Percentiles rank a stretch among this genome's conserved stretches.
phyloP scores from a whole-genome alignment of 2,888 invertebrate species.

The Choreutis nemorana region DNA sequence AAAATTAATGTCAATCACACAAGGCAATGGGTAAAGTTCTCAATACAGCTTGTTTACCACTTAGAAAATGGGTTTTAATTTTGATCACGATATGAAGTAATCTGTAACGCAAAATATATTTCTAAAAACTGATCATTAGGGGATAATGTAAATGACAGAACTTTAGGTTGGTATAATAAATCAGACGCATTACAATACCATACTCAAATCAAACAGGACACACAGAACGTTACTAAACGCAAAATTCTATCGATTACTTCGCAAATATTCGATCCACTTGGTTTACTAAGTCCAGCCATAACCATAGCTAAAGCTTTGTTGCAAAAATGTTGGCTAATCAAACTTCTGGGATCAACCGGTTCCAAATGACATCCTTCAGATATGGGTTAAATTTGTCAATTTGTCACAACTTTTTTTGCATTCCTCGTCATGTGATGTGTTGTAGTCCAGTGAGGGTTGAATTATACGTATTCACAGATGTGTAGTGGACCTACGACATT shows the following conservation, averaged over 20 bases:
- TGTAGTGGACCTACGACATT: no score
- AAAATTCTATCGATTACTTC: conserved; percentile 1
- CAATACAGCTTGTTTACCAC: conserved; percentile 6
- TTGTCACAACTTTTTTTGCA: conserved; percentile 1
- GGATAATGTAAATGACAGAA: conserved; percentile 5
- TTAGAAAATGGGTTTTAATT: conserved; percentile 12
- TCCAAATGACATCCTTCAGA: conserved; percentile 1
- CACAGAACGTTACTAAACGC: conserved; percentile 3
- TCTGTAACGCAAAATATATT: background rate
- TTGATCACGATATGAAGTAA: background rate
- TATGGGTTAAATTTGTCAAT: conserved; percentile 4
- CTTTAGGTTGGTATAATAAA: conserved; percentile 5
- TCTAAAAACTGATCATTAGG: conserved; percentile 5
- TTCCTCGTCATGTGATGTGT: conserved; percentile 5
- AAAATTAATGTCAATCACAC: background rate
- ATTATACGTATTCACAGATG: conserved; percentile 11
- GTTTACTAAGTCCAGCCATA: conserved; percentile 2
- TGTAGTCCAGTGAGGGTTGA: conserved; percentile 1
- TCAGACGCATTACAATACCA: conserved; percentile 4
- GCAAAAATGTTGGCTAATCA: conserved; percentile 5
- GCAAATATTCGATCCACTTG: conserved; percentile 2
- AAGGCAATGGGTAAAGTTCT: conserved; percentile 1
- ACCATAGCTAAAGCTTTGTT: background rate
- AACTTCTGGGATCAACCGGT: conserved; percentile 7
- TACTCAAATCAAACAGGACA: conserved; percentile 4